Conservation (phyloP, 2,888 invertebrate species). For the Dicycla oo region DNA sequence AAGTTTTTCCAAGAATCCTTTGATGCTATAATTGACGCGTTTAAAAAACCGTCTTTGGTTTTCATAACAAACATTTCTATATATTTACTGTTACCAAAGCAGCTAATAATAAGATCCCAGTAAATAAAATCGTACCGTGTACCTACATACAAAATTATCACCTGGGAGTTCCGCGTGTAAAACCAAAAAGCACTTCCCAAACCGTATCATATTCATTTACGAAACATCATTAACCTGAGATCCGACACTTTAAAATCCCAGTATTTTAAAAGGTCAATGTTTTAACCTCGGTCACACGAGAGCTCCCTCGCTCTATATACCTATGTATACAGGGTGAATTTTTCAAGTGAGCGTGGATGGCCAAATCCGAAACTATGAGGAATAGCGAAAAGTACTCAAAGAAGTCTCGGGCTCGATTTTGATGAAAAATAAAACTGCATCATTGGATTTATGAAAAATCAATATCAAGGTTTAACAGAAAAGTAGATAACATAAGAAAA, state of each 20-base stretch:
- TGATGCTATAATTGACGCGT: no score
- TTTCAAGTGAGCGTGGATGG: no score
- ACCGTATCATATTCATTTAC: conserved; percentile 35
- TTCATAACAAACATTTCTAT: neutral
- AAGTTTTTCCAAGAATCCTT: neutral
- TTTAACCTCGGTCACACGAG: conserved; percentile 14
- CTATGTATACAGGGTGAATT: no score
- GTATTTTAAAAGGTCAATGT: conserved; percentile 48
- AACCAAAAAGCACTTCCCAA: conserved; percentile 16
- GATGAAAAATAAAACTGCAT: no score
- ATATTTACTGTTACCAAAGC: neutral
- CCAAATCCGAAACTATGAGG: no score
- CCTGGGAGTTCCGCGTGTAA: neutral
- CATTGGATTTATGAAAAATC: no score
- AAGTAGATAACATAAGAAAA: no score
- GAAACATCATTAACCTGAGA: conserved; percentile 20
- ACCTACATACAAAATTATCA: neutral
- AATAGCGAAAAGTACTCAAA: no score
- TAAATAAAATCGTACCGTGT: neutral
- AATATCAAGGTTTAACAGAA: no score
- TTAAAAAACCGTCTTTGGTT: no score
- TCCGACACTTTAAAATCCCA: conserved; percentile 20
- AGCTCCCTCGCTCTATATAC: conserved; percentile 25
- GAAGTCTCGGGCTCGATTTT: no score
- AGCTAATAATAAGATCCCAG: neutral